Conservation (phyloP, 2,113 vertebrate species). For the Limnothrissa miodon region DNA sequence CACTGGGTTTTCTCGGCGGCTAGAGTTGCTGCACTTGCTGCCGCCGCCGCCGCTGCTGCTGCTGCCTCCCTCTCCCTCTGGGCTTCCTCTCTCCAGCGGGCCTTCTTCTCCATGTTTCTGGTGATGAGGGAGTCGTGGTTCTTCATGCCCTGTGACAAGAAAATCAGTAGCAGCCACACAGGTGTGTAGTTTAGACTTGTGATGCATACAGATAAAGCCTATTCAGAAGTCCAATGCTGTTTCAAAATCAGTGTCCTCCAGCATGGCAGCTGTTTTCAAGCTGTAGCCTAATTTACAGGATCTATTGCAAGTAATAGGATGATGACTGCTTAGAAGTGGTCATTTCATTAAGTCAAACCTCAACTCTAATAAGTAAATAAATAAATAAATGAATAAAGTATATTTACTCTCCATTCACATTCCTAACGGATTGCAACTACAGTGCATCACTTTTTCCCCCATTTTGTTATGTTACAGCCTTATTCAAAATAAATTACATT, state of each 20-base stretch:
- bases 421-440: too few relatives aligned
- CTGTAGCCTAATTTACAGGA: background rate
- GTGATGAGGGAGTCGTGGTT: constrained; percentile 74
- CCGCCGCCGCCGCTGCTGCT: background rate
- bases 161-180: background rate
- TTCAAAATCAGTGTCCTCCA: too few relatives aligned
- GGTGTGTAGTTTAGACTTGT: background rate
- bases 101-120: constrained; percentile 83
- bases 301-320: background rate
- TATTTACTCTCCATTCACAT: too few relatives aligned
- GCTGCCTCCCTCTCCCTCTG: constrained; percentile 34
- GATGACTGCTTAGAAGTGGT: background rate
- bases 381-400: too few relatives aligned
- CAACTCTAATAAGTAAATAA: too few relatives aligned
- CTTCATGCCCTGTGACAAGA: constrained; percentile 65
- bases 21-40: background rate
- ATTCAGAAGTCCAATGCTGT: background rate
- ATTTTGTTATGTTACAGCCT: too few relatives aligned
- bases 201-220: background rate
- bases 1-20: constrained; percentile 59
- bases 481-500: too few relatives aligned
- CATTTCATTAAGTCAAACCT: too few relatives aligned
- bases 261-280: background rate
- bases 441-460: too few relatives aligned
- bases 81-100: constrained; percentile 68